phyloP scores from a whole-genome alignment of 1,140 invertebrate genomes.

The Teleogryllus occipitalis region DNA sequence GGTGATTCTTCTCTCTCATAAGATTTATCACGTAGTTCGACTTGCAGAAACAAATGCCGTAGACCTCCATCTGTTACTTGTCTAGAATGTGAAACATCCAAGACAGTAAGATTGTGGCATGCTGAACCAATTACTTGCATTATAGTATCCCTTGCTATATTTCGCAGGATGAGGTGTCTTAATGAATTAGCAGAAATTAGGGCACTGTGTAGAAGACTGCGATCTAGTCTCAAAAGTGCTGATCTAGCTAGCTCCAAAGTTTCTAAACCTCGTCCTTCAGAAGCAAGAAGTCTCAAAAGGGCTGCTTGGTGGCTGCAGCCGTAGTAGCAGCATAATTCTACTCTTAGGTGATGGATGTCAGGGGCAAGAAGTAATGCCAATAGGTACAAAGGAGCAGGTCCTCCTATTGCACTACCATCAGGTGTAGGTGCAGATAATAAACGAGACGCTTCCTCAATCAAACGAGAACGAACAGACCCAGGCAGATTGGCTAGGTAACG shows the following conservation, averaged over 20 bases:
- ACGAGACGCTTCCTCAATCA: constrained; percentile 38
- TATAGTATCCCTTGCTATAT: constrained; percentile 40
- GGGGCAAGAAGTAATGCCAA: constrained; percentile 37
- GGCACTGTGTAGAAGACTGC: constrained; percentile 36
- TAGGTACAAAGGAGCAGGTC: constrained; percentile 39
- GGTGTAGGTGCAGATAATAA: constrained; percentile 34
- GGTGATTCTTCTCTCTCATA: neutral
- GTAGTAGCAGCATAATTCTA: constrained; percentile 44
- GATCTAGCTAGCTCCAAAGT: constrained; percentile 38
- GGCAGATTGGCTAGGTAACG: constrained; percentile 38
- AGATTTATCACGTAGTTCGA: constrained; percentile 37
- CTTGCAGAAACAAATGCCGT: constrained; percentile 38
- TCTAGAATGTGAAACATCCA: constrained; percentile 41
- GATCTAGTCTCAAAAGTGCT: constrained; percentile 38
- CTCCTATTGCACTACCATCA: constrained; percentile 35
- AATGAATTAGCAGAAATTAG: constrained; percentile 37
- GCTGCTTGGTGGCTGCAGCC: constrained; percentile 44
- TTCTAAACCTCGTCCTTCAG: constrained; percentile 37
- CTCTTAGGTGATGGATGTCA: constrained; percentile 38
- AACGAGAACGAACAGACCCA: constrained; percentile 31
- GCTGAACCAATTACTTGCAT: constrained; percentile 38
- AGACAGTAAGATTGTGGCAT: constrained; percentile 36
- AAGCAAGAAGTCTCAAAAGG: constrained; percentile 36
- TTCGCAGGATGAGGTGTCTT: constrained; percentile 36
- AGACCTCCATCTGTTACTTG: constrained; percentile 41